Evolutionary conservation across 2,113 vertebrate genomes (phyloP), one percentile per base, ranked within the genome.

Genomic region (Sisor rabdophorus): DNA sequence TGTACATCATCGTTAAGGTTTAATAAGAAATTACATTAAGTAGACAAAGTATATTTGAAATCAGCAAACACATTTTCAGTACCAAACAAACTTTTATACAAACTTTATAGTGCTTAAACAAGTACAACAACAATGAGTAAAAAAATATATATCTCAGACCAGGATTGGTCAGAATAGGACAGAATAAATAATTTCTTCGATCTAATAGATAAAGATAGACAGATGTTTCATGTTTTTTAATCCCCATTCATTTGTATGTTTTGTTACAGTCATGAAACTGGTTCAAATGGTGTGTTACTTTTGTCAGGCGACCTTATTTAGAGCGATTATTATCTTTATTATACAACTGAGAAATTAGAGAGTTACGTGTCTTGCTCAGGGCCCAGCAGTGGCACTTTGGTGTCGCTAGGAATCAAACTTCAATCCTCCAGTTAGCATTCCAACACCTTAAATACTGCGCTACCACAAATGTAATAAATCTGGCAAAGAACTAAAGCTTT

Each of bases 1-100:
- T 68, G 76, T 47, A 64, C 50, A 71, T 71, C 52, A 24, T 65
- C 36, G 24, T 64, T 12, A n/a, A 0, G 63, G 36, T 53, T 53
- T 53, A 48, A 28, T 6, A 48, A 60, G 55, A 48, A 48, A 63
- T 59, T 13, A 59, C 40, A 73, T 59, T 47, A 48, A 26, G 22
- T 13, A 28, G 54, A 32, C 28, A n/a, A 55, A 58, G 9, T 44
- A 28, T 47, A 58, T 17, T 11, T 48, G 13, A 16, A 63, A 63
- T 36, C 3, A 36, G 32, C 32, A 11, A 61, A 11, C 24, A 12
- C 17, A 26, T 71, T 30, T 52, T 36, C 19, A 16, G 28, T 55
- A n/a, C 50, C 19, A 52, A 36, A 36, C 32, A 36, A 36, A 36
- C 32, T 7, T 44, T 44, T 36, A 32, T 20, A 61, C 2, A 36